Percentiles rank a stretch among this genome's conserved stretches.
Evolutionary conservation across 2,797 vertebrate species (phyloP).

Genomic region (Bryconaethiops microstoma): DNA sequence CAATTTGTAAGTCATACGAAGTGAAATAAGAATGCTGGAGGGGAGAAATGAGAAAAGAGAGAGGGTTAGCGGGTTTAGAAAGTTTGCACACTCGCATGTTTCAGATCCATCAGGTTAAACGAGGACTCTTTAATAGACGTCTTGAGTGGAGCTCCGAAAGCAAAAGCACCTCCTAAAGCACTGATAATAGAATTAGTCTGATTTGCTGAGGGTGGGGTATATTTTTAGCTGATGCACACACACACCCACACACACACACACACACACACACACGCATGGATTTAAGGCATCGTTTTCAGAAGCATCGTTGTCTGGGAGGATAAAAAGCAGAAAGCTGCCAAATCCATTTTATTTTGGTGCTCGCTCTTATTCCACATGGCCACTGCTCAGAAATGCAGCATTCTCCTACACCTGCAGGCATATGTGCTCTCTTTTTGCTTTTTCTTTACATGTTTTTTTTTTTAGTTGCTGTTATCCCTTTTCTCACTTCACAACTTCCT

Average conservation of each 20-base stretch:
- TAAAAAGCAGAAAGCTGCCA: neutral
- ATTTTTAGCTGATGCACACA: conserved; percentile 16
- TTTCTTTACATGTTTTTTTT: neutral
- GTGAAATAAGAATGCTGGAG: neutral
- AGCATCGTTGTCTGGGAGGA: neutral
- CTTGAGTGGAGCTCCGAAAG: neutral
- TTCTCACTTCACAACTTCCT: neutral
- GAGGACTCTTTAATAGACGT: neutral
- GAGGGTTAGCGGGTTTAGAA: neutral
- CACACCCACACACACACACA: neutral
- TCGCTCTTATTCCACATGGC: neutral
- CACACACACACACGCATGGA: neutral
- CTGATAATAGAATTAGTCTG: conserved; percentile 1
- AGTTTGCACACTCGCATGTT: too few relatives aligned
- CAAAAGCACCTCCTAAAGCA: neutral
- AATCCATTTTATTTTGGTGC: neutral
- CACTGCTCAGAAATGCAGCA: neutral
- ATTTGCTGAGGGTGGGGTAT: conserved; percentile 6
- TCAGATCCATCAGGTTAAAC: neutral
- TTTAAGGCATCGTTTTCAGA: conserved; percentile 1
- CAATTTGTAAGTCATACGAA: neutral
- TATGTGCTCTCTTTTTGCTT: neutral
- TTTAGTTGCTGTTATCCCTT: conserved; percentile 1
- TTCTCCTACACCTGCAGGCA: conserved; percentile 12
- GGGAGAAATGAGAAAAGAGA: neutral